Evolutionary conservation across 92 coral and sea anemone species (phyloP), one percentile per base, ranked within the genome.

Genomic region (Zoanthus sociatus): DNA sequence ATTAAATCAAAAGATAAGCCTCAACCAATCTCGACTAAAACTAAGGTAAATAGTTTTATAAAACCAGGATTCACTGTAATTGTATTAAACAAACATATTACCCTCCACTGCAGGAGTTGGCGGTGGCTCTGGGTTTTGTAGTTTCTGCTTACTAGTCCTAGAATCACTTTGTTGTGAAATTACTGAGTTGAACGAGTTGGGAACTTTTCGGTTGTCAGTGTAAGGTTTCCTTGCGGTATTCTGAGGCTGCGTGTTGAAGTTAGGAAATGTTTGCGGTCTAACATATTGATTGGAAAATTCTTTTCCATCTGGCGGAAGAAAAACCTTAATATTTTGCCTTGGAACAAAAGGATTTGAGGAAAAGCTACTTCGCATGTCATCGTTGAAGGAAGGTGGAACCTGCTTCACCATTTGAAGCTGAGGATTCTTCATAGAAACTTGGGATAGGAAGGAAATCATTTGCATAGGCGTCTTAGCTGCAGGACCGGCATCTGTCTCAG

Each of bases 331-430:
- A 8, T 20, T 45, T 33, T 64, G 75, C 21, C 7, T 32, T 0
- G 85, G 85, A 2, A 11, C 84, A 18, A 50, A 37, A 12, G 44
- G 75, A 12, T 63, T 37, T 44, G 51, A 50, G 63, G 75, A 26
- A 31, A 75, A 46, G 14, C 45, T 63, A 64, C n/a, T 26, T 13
- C 20, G 55, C 74, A 50, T 44, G 61, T 81, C 63, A n/a, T 81
- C 58, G 21, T 64, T 66, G 58, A 10, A 13, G 12, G 74, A 18
- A 12, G 11, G 85, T 12, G 64, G 85, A 20, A 30, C 44, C 2
- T 63, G 73, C 31, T 7, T 9, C 0, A 33, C 63, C 1, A 8
- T 30, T 33, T 64, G 44, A 7, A n/a, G 14, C 20, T 66, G 48
- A 64, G 74, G 9, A 15, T 12, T 45, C 6, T 64, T 71, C 42